phyloP scores from a whole-genome alignment of 2,113 vertebrate species.

The Chamaetylas fuelleborni region DNA sequence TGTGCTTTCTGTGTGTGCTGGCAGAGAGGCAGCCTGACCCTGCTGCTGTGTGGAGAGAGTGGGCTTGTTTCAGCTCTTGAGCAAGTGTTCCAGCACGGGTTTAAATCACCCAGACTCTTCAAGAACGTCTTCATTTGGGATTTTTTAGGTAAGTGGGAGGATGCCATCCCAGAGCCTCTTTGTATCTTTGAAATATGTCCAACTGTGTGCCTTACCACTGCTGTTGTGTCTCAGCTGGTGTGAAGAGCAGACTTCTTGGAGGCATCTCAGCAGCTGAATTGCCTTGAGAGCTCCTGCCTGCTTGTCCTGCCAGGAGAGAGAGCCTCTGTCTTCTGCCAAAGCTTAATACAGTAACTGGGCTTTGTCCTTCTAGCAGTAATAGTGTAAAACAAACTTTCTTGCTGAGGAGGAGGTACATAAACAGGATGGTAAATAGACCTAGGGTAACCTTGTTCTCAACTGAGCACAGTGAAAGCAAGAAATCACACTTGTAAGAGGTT shows the following conservation, averaged over 20 bases:
- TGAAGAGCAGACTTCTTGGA: neutral
- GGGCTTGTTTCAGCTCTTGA: constrained; percentile 96
- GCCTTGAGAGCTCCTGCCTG: neutral
- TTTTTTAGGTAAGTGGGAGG: constrained; percentile 85
- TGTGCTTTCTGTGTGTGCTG: constrained; percentile 22
- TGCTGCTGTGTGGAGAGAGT: constrained; percentile 94
- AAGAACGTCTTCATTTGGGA: constrained; percentile 99
- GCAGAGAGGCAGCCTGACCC: constrained; percentile 90
- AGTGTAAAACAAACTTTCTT: neutral
- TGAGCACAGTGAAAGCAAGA: neutral
- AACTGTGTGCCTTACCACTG: neutral
- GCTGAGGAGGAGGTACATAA: neutral
- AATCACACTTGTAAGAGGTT: neutral
- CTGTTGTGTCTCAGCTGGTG: neutral
- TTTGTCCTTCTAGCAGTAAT: neutral
- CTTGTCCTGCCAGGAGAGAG: neutral
- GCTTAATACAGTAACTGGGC: neutral
- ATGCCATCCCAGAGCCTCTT: neutral
- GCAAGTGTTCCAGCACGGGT: constrained; percentile 96
- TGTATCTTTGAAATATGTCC: neutral
- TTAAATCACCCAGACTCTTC: constrained; percentile 96
- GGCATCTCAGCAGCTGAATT: neutral
- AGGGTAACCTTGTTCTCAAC: neutral
- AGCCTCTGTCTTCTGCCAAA: neutral
- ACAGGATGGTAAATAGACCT: neutral